Evolutionary conservation across 2,888 invertebrate species (phyloP), one percentile per base, ranked within the genome.

Genomic region (Anaspis maculata): DNA sequence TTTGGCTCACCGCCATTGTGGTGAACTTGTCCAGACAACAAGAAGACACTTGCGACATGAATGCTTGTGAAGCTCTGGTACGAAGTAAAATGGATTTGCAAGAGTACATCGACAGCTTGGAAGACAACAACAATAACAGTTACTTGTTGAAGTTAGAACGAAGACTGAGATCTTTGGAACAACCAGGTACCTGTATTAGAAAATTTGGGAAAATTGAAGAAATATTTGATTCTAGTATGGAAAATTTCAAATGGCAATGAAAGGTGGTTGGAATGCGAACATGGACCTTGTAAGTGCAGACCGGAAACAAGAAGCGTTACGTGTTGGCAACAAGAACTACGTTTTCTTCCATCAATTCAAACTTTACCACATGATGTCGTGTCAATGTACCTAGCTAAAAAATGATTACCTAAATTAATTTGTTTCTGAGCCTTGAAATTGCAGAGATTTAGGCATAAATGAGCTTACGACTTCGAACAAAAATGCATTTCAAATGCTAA

Each of bases 401-500:
- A 4, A 19, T 19, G 19, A 19, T 19, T 6, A 10, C 4, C 19
- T 9, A 24, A 24, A 24, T 24, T 9, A 10, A 24, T 5, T 24
- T 25, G 16, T 27, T n/a, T n/a, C n/a, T n/a, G n/a, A n/a, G n/a
- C n/a, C n/a, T n/a, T n/a, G n/a, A n/a, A 10, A 11, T 16, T 74
- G 41, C 64, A 85, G 85, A 34, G 84, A 84, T 52, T 64, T 84
- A 38, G 83, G 82, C 11, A 74, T 79, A 3, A 85, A 85, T 57
- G 71, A 71, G 44, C 58, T 84, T 32, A 70, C 74, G 9, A 78
- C 81, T 1, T 58, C 84, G 28, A 77, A 83, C 59, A 79, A 79
- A 54, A 75, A 77, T 39, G 73, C 79, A 0, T 83, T 85, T 54
- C 71, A 72, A 45, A 75, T 75, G 5, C 69, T 85, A 65, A 68